These are phyloP conservation scores for Anguilla marmorata DNA, from an alignment of 2,797 vertebrate genomes.

Conservation along the genomic window DNA sequence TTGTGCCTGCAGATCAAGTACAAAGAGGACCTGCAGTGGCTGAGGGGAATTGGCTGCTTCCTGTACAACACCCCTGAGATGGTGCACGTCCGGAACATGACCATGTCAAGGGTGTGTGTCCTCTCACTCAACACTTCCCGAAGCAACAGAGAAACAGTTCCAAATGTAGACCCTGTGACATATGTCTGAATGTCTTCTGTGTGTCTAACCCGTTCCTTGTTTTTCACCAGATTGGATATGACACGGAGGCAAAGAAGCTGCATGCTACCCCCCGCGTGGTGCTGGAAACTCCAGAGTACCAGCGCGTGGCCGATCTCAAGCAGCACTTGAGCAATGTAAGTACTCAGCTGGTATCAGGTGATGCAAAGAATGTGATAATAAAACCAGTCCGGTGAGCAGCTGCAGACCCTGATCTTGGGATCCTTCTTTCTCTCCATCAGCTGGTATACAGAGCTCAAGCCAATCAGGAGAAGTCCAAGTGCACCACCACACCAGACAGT, in stretches of 20 bases:
- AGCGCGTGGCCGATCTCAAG: conserved; percentile 89
- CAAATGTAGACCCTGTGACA: background rate
- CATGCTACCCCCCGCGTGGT: conserved; percentile 81
- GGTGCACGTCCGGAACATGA: conserved; percentile 83
- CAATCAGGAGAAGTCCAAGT: conserved; percentile 83
- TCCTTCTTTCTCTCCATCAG: conserved; percentile 64
- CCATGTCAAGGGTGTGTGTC: conserved; percentile 80
- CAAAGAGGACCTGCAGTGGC: conserved; percentile 90
- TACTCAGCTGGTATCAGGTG: background rate
- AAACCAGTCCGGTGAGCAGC: background rate
- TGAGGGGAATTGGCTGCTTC: conserved; percentile 93
- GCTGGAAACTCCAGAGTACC: conserved; percentile 92
- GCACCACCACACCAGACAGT: conserved; percentile 76
- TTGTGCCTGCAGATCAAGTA: conserved; percentile 81
- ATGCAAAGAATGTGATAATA: background rate
- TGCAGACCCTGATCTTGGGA: background rate
- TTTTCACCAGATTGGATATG: conserved; percentile 76
- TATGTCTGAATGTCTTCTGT: no score
- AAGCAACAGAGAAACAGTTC: background rate
- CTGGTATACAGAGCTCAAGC: conserved; percentile 87
- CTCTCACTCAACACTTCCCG: background rate
- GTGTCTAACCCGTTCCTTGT: background rate
- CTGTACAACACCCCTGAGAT: conserved; percentile 93
- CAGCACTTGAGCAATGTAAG: conserved; percentile 90
- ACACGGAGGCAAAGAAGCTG: conserved; percentile 88